Conservation (phyloP, 2,797 vertebrate species). For the Diglossa cyanea region DNA sequence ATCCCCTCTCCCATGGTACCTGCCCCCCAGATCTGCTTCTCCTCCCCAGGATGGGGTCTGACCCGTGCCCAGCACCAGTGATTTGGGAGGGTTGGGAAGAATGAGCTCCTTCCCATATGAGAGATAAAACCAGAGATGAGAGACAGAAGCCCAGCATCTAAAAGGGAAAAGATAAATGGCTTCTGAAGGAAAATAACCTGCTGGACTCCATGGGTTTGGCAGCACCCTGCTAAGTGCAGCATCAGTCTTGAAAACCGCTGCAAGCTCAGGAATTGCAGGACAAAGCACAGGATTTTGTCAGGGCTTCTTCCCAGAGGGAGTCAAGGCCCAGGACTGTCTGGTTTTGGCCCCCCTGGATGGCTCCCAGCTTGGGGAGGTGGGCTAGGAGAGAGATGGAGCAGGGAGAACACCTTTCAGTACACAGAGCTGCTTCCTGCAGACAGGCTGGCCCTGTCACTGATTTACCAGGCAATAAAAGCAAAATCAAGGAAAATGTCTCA, state of each 20-base stretch:
- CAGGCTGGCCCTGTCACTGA: accelerated
- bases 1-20: accelerated
- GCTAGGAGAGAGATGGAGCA: neutral
- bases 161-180: conserved; percentile 19
- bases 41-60: neutral
- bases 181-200: conserved; percentile 30
- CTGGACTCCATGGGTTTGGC: conserved; percentile 24
- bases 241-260: neutral
- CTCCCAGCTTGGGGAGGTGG: neutral
- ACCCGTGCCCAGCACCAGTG: accelerated
- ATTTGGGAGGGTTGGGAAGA: neutral
- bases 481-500: neutral
- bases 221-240: conserved; percentile 26
- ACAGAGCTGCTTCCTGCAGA: neutral
- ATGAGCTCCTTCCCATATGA: accelerated
- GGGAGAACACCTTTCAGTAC: neutral
- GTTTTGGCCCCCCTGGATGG: neutral
- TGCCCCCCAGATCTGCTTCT: neutral
- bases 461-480: neutral
- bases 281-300: neutral
- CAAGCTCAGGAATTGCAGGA: neutral
- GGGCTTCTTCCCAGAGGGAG: neutral
- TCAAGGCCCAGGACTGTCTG: accelerated
- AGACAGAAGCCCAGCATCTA: neutral
- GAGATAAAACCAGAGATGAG: neutral